phyloP scores from a whole-genome alignment of 37 sponge, comb jelly and placozoan genomes.

The Eunapius fragilis region DNA sequence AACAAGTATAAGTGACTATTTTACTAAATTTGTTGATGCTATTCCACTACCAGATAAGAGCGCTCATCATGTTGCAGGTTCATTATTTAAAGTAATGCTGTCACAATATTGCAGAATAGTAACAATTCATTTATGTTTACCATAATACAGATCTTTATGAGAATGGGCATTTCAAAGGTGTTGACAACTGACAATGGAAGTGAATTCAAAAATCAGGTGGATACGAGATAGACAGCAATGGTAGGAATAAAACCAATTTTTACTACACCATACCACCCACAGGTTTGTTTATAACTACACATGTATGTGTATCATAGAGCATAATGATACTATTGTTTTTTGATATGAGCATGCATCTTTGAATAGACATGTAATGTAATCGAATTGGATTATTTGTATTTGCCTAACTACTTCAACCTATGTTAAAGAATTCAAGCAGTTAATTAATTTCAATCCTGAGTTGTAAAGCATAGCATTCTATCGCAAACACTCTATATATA shows the following conservation, averaged over 20 bases:
- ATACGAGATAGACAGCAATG: slow-evolving; percentile 7
- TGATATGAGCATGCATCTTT: too few species aligned
- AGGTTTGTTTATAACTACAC: slow-evolving; percentile 21
- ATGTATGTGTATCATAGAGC: too few species aligned
- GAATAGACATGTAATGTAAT: too few species aligned
- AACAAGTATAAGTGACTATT: slow-evolving; percentile 69
- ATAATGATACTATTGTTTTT: too few species aligned
- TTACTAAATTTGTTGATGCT: slow-evolving; percentile 65
- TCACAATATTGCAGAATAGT: too few species aligned
- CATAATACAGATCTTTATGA: slow-evolving; percentile 54
- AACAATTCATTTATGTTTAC: too few species aligned
- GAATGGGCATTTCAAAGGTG: slow-evolving; percentile 54
- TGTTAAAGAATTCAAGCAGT: too few species aligned
- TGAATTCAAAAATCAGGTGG: slow-evolving; percentile 45
- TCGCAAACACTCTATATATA: too few species aligned
- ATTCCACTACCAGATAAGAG: slow-evolving; percentile 36
- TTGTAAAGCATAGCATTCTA: too few species aligned
- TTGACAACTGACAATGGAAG: slow-evolving; percentile 45
- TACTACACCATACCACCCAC: slow-evolving; percentile 62
- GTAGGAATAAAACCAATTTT: slow-evolving; percentile 40
- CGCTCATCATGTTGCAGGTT: slow-evolving; percentile 38
- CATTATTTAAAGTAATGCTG: slow-evolving; percentile 67
- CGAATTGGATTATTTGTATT: too few species aligned
- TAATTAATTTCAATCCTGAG: too few species aligned
- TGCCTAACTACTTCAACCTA: too few species aligned